A percentile compares a stretch with the other conserved stretches of the same genome.
phyloP scores from a whole-genome alignment of 2,113 vertebrate genomes.

The Hylia prasina region DNA sequence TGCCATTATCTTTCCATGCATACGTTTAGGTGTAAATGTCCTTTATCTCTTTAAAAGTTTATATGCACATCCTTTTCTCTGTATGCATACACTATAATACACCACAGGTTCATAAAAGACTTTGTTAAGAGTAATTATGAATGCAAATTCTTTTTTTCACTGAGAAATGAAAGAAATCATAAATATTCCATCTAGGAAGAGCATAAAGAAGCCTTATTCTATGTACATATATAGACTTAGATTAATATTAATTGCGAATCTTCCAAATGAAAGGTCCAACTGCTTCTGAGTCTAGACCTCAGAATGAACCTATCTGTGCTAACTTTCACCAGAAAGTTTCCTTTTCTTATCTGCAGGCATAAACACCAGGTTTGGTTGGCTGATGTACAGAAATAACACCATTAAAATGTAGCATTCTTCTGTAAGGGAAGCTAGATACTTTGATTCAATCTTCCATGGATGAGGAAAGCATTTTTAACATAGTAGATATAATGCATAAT shows the following conservation, averaged over 20 bases:
- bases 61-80: neutral
- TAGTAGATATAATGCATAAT: neutral
- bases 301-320: neutral
- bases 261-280: neutral
- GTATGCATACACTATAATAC: neutral
- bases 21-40: neutral
- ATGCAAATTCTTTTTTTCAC: neutral
- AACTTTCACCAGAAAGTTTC: neutral
- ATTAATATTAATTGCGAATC: neutral
- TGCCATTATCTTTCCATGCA: accelerated
- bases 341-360: neutral
- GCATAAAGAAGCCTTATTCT: neutral
- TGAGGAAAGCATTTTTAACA: neutral
- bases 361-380: neutral
- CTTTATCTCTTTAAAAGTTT: neutral
- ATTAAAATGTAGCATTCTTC: neutral
- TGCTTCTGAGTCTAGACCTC: neutral
- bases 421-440: neutral
- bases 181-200: neutral
- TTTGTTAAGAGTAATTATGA: neutral
- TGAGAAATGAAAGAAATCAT: neutral
- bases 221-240: neutral
- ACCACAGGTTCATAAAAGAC: neutral
- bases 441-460: neutral
- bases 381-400: neutral